Percentiles rank a stretch among this genome's conserved stretches.
Evolutionary conservation across 2,888 invertebrate species (phyloP).

Genomic region (Linyphia triangularis): DNA sequence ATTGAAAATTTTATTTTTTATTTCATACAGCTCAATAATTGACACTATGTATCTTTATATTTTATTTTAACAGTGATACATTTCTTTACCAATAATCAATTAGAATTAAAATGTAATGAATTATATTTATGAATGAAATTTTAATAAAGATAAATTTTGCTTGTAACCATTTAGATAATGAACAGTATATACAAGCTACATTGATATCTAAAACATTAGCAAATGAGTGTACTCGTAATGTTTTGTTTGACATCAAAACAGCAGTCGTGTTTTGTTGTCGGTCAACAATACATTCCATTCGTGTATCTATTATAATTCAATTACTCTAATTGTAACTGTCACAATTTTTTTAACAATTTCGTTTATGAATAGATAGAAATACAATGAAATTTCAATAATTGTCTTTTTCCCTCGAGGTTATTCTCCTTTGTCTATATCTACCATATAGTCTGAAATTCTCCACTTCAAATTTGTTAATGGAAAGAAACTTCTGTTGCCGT

Average conservation of each 20-base stretch:
- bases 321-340: not conserved
- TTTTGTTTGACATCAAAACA: not conserved
- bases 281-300: not conserved
- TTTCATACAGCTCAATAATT: too few species aligned
- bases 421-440: not conserved
- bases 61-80: too few species aligned
- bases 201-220: too few species aligned
- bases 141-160: too few species aligned
- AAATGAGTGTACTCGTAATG: not conserved
- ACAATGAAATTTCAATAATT: not conserved
- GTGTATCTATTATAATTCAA: not conserved
- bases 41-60: too few species aligned
- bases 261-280: not conserved
- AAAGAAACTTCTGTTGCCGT: not conserved
- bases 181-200: too few species aligned
- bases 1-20: too few species aligned
- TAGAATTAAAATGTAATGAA: too few species aligned
- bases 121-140: too few species aligned
- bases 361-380: not conserved
- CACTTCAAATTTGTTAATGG: not conserved
- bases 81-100: too few species aligned
- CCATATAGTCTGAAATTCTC: too few species aligned
- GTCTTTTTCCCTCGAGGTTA: not conserved
- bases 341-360: not conserved
- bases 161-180: too few species aligned